Conservation (phyloP, 2,888 invertebrate genomes). For the Drosophila niveifrons region DNA sequence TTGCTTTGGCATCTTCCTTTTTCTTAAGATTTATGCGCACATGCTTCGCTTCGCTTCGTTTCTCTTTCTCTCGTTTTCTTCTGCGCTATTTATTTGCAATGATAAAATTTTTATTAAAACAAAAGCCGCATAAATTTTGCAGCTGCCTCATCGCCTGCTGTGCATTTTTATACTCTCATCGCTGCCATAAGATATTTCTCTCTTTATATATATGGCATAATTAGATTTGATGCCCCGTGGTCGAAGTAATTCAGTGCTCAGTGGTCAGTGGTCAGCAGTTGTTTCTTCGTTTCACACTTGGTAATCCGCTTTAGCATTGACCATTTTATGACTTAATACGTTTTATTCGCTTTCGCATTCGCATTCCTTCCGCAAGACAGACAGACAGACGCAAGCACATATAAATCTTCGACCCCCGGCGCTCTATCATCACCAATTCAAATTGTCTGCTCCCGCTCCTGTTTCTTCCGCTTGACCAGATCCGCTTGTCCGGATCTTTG, state of each 20-base stretch:
- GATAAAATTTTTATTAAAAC: constrained; percentile 81
- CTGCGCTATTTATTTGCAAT: constrained; percentile 70
- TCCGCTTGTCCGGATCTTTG: constrained; percentile 40
- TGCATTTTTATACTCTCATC: constrained; percentile 37
- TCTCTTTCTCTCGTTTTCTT: neutral
- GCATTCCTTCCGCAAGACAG: constrained; percentile 54
- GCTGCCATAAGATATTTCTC: constrained; percentile 1
- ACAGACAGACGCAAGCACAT: constrained; percentile 36
- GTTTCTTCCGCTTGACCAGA: constrained; percentile 76
- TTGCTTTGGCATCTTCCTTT: constrained; percentile 70
- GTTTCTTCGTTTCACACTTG: constrained; percentile 70
- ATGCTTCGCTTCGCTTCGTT: constrained; percentile 57
- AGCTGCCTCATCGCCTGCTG: constrained; percentile 55
- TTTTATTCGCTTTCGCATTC: constrained; percentile 70
- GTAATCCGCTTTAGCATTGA: constrained; percentile 74
- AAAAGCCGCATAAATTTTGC: constrained; percentile 77
- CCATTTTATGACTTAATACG: constrained; percentile 80
- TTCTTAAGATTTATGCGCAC: constrained; percentile 75
- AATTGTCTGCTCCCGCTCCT: constrained; percentile 37
- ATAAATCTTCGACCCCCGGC: constrained; percentile 67
- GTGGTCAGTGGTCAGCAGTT: constrained; percentile 37
- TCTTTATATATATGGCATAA: constrained; percentile 68
- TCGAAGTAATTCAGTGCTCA: constrained; percentile 31
- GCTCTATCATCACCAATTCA: constrained; percentile 74
- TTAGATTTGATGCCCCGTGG: constrained; percentile 74